Conservation (phyloP, 2,888 invertebrate species). For the Synergus itoensis region DNA sequence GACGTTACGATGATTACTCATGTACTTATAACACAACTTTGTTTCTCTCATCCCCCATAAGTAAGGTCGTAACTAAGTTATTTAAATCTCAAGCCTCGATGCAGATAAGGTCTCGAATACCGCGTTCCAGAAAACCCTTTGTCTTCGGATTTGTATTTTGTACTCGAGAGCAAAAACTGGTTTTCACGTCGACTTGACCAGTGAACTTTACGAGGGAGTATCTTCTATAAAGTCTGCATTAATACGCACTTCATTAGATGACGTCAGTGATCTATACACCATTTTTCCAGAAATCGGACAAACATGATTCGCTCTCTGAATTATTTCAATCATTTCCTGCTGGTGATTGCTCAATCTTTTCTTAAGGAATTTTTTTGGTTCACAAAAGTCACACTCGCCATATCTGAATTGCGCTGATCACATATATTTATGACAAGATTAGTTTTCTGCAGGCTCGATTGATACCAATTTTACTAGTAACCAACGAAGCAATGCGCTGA, state of each 20-base stretch:
- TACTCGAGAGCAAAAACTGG: constrained; percentile 49
- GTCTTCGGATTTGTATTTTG: constrained; percentile 27
- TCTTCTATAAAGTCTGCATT: constrained; percentile 67
- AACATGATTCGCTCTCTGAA: neutral
- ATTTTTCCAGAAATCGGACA: neutral
- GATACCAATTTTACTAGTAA: constrained; percentile 54
- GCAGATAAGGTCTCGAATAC: constrained; percentile 27
- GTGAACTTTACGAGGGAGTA: constrained; percentile 62
- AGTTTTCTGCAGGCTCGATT: constrained; percentile 44
- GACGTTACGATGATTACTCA: constrained; percentile 38
- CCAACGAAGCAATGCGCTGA: constrained; percentile 49
- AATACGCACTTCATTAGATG: constrained; percentile 69
- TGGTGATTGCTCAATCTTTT: neutral
- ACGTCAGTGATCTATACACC: constrained; percentile 63
- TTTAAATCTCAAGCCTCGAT: constrained; percentile 39
- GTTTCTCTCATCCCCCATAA: neutral
- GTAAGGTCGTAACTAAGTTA: constrained; percentile 9
- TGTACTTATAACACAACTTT: constrained; percentile 40
- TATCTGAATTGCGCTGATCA: neutral
- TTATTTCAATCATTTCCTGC: neutral
- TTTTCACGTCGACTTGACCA: constrained; percentile 61
- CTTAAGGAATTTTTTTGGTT: neutral
- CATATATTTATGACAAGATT: constrained; percentile 16
- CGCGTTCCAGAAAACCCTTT: constrained; percentile 26
- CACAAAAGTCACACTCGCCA: neutral